A percentile compares a stretch with the other conserved stretches of the same genome.
Conservation (phyloP, 2,797 vertebrate genomes). For the Picus viridis region DNA sequence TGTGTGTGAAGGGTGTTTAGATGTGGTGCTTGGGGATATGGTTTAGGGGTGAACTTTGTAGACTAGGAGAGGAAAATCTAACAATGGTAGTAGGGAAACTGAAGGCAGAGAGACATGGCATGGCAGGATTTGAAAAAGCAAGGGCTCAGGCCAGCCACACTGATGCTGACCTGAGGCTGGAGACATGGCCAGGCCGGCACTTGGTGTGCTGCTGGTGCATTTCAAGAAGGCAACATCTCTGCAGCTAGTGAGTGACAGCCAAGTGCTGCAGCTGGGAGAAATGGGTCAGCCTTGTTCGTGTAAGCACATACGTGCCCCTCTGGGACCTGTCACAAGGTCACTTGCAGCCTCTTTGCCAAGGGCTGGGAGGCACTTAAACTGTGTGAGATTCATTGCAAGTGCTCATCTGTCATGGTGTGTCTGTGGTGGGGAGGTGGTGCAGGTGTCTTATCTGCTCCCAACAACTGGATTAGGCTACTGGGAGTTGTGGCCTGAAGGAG, state of each 20-base stretch:
- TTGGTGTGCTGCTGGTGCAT: neutral
- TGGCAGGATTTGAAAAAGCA: neutral
- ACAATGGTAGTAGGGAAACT: accelerated
- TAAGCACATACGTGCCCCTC: neutral
- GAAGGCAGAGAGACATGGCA: neutral
- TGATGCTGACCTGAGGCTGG: neutral
- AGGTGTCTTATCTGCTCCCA: neutral
- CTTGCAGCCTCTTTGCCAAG: neutral
- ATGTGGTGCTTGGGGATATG: too few species aligned
- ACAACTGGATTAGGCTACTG: accelerated
- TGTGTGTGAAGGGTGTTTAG: too few species aligned
- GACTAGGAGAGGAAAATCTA: neutral
- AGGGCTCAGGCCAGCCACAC: accelerated
- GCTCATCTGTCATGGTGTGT: neutral
- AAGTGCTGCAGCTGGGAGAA: neutral
- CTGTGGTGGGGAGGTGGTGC: accelerated
- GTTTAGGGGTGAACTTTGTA: too few species aligned
- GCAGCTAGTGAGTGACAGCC: neutral
- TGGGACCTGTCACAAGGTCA: neutral
- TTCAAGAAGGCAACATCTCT: neutral
- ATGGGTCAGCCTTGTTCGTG: neutral
- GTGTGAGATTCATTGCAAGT: neutral
- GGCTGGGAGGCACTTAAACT: neutral
- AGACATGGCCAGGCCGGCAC: neutral
- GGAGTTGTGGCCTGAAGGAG: neutral